Base-by-base conservation (phyloP, 2,888 invertebrate species). In the Rugalucina vietnamica region DNA sequence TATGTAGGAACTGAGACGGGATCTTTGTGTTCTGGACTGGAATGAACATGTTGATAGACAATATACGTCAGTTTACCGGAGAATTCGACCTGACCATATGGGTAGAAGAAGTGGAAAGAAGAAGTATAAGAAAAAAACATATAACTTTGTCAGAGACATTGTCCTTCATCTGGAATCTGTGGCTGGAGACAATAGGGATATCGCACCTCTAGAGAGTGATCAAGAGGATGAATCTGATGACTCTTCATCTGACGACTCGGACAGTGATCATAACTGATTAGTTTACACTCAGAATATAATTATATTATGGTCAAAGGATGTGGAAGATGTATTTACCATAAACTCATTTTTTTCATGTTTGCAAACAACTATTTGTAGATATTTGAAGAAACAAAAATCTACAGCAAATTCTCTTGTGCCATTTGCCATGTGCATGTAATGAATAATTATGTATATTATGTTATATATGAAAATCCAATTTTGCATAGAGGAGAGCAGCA, bases 21-120 rank as follows among this genome's bases (percentile, higher is more conserved):
- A 73, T 21, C 34, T 79, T 29, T 12, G 73, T n/a, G 73, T 79
- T 27, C 39, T 79, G 12, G 36, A 60, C 73, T 73, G 79, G 79
- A 79, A 79, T 43, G 79, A 79, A 43, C 79, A 79, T 29, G 79
- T 73, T 1, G 73, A 73, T 34, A 37, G 79, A 18, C 60, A 73
- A 0, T 79, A 29, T n/a, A 79, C 79, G 29, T 79, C 79, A 12
- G 4, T 29, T 8, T 69, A 69, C 69, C 18, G 36, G 18, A 49
- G 39, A 14, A n/a, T 12, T 50, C 50, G 50, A 50, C 50, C 50
- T 4, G 50, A 50, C 21, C 50, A 73, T 24, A 34, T 29, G 8
- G 27, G 70, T 21, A 57, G 70, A 36, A 72, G 57, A 29, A 12
- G 73, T 5, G 79, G 79, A n/a, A 73, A 79, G 73, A 76, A 71